Conservation (phyloP, 2,113 vertebrate genomes). For the Calonectris borealis region DNA sequence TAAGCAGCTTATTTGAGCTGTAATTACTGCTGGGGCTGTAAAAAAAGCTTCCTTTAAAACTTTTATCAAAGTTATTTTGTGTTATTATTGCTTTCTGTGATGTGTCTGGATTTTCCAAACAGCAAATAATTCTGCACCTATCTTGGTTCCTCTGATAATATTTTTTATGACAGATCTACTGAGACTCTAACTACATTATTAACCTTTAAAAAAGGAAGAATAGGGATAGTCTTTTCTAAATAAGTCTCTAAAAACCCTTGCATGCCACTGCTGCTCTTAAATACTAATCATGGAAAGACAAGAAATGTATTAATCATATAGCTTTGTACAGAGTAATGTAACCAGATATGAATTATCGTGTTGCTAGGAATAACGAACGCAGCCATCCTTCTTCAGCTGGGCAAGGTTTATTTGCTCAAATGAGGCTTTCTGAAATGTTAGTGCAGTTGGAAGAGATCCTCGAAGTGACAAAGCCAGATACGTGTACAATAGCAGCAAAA, state of each 20-base stretch:
- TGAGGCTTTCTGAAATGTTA: neutral
- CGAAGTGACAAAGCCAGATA: neutral
- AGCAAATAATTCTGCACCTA: slow-evolving; percentile 50
- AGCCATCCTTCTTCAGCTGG: neutral
- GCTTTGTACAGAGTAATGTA: neutral
- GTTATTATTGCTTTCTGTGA: slow-evolving; percentile 32
- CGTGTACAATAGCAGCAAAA: neutral
- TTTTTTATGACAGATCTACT: slow-evolving; percentile 8
- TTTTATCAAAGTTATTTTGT: slow-evolving; percentile 42
- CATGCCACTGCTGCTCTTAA: neutral
- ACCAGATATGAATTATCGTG: neutral
- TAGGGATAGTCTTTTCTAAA: neutral
- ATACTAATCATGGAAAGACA: neutral
- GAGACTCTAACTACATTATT: slow-evolving; percentile 6
- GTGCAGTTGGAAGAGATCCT: neutral
- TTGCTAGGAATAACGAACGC: neutral
- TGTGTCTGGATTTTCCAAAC: slow-evolving; percentile 53
- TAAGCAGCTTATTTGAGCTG: slow-evolving; percentile 44
- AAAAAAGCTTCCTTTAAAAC: slow-evolving; percentile 38
- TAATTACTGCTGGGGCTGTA: slow-evolving; percentile 19
- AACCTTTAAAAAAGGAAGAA: slow-evolving; percentile 26
- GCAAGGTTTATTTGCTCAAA: neutral
- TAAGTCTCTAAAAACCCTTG: neutral
- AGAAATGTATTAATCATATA: neutral
- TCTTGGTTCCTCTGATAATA: slow-evolving; percentile 41